A percentile compares a stretch with the other conserved stretches of the same genome.
phyloP scores from a whole-genome alignment of 2,888 invertebrate species.

The Steinernema hermaphroditum region DNA sequence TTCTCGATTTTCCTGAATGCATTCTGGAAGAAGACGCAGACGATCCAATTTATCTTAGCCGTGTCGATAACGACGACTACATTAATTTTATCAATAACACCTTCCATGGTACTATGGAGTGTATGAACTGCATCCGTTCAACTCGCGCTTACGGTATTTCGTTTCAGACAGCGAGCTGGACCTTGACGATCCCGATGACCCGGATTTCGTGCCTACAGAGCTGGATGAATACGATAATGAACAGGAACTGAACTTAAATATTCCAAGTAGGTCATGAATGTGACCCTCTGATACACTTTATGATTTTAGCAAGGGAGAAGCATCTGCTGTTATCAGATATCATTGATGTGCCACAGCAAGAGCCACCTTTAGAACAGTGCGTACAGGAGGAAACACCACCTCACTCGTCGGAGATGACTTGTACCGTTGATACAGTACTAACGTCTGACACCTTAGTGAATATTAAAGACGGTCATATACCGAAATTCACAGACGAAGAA shows the following conservation, averaged over 20 bases:
- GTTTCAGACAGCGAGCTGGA: neutral
- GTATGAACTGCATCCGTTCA: neutral
- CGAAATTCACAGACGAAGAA: neutral
- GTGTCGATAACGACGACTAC: neutral
- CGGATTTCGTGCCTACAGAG: neutral
- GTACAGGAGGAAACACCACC: too few relatives aligned
- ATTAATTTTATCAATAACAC: neutral
- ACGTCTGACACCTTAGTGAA: neutral
- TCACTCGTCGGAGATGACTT: too few relatives aligned
- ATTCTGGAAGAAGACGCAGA: neutral
- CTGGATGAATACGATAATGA: neutral
- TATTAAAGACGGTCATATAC: neutral
- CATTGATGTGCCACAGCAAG: too few relatives aligned
- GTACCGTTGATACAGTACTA: too few relatives aligned
- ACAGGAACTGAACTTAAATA: neutral
- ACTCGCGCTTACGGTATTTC: neutral
- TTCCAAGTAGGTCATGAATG: neutral
- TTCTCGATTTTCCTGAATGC: neutral
- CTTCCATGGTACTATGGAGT: neutral
- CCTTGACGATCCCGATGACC: neutral
- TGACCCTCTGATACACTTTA: too few relatives aligned
- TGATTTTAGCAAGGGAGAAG: too few relatives aligned
- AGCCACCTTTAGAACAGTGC: too few relatives aligned
- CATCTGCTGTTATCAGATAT: too few relatives aligned
- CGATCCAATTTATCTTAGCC: too few relatives aligned